A percentile compares a stretch with the other conserved stretches of the same genome.
Evolutionary conservation across 2,888 invertebrate genomes (phyloP).

Genomic region (Catocala sponsa): DNA sequence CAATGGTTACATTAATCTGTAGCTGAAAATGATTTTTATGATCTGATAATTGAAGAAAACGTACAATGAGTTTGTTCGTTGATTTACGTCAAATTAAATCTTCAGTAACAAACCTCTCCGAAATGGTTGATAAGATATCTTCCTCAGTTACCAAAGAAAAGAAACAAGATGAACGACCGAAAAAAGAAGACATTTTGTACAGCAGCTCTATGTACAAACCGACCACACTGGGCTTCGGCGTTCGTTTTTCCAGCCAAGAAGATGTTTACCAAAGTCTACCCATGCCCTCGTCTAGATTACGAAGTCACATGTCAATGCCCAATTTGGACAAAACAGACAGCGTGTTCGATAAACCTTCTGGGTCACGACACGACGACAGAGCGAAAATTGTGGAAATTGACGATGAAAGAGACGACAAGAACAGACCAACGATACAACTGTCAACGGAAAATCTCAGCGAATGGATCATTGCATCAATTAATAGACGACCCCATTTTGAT

Average conservation of each 20-base stretch:
- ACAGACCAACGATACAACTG: slow-evolving; percentile 64
- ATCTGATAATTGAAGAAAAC: slow-evolving; percentile 12
- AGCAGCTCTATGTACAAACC: slow-evolving; percentile 78
- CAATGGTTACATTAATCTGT: neutral
- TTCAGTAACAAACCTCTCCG: slow-evolving; percentile 82
- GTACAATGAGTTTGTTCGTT: slow-evolving; percentile 83
- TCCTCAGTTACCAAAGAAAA: slow-evolving; percentile 69
- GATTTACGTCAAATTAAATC: slow-evolving; percentile 84
- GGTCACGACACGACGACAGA: slow-evolving; percentile 60
- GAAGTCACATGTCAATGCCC: slow-evolving; percentile 84
- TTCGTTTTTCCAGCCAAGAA: slow-evolving; percentile 84
- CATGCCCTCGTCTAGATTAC: slow-evolving; percentile 81
- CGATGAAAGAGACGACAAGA: slow-evolving; percentile 65
- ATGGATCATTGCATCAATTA: slow-evolving; percentile 78
- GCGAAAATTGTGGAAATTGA: slow-evolving; percentile 79
- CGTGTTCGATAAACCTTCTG: slow-evolving; percentile 65
- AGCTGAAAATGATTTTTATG: slow-evolving; percentile 44
- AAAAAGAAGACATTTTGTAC: slow-evolving; percentile 67
- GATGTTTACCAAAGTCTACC: slow-evolving; percentile 80
- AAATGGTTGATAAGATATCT: slow-evolving; percentile 85
- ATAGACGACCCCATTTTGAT: slow-evolving; percentile 80
- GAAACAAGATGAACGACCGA: slow-evolving; percentile 60
- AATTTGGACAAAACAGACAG: slow-evolving; percentile 78
- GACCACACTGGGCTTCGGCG: slow-evolving; percentile 78
- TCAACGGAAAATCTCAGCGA: slow-evolving; percentile 77